Base-by-base conservation (phyloP, 2,888 invertebrate species). In the Acheta domesticus region DNA sequence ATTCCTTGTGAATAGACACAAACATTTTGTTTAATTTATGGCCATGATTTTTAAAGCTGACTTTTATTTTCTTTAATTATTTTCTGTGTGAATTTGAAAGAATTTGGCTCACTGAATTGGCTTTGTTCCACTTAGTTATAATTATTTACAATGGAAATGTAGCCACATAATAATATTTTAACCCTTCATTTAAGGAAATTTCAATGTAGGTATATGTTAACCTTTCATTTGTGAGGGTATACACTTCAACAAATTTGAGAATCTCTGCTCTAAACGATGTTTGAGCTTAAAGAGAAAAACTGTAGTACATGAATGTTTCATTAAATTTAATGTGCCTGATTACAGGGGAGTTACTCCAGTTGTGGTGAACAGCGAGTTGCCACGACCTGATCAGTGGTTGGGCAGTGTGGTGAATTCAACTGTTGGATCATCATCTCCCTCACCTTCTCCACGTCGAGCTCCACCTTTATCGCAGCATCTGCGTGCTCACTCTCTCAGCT, bases 321-420 rank as follows among this genome's bases (percentile, higher is more conserved):
- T 36, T 36, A 36, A 8, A 36, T 36, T 36, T 36, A 8, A 36
- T 36, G 8, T 36, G 8, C 36, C 36, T 77, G 48, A 20, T 76
- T 49, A 74, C 81, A 73, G 49, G 80, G 89, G 87, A 85, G 87
- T 86, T 50, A 86, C 86, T 74, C 84, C 83, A 84, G 84, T 83
- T 78, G 80, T 49, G 81, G 79, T 81, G 84, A 83, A 84, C 48
- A 77, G 78, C 19, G 85, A 85, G 80, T 88, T 94, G 85, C 95
- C 94, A 48, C 93, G 92, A 86, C 94, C 95, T 0, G 95, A 95
- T 84, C 94, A 94, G 84, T 95, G 94, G 95, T 87, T 95, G 83
- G 94, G 93, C 90, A 82, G 89, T 88, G 84, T 91, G 89, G 79
- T 84, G 87, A 77, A 84, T 86, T 84, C 86, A 86, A 83, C 83